Percentiles rank a stretch among this genome's conserved stretches.
Conservation (phyloP, 2,797 vertebrate genomes). For the Siniperca scherzeri region DNA sequence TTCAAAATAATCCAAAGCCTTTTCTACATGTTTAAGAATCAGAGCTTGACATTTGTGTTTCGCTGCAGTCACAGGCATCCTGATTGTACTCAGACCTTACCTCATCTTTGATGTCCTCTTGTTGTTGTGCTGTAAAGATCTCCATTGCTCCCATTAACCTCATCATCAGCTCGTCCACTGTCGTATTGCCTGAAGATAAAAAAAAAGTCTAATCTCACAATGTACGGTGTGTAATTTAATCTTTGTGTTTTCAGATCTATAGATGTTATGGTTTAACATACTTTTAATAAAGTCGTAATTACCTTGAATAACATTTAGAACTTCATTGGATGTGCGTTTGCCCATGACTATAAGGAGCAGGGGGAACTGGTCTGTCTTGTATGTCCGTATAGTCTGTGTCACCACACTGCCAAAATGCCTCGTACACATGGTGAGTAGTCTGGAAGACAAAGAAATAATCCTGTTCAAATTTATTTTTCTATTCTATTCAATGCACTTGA, state of each 20-base stretch:
- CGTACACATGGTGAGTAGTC: slow-evolving; percentile 98
- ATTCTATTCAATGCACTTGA: not conserved
- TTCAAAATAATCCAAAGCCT: not conserved
- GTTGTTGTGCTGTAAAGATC: slow-evolving; percentile 98
- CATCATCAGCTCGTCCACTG: slow-evolving; percentile 99
- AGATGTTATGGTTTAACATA: not conserved
- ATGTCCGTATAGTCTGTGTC: slow-evolving; percentile 97
- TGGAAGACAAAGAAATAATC: slow-evolving; percentile 75
- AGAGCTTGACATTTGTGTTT: not conserved
- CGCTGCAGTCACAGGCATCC: not conserved
- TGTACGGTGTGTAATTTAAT: not conserved
- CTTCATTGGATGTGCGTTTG: slow-evolving; percentile 98
- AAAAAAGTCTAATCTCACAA: not conserved
- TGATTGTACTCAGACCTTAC: slow-evolving; percentile 77
- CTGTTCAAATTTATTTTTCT: not conserved
- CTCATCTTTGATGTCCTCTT: slow-evolving; percentile 99
- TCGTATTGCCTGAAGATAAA: slow-evolving; percentile 92
- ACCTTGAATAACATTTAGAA: slow-evolving; percentile 99
- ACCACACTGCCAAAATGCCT: slow-evolving; percentile 98
- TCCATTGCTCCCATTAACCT: slow-evolving; percentile 99
- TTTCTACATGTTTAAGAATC: not conserved
- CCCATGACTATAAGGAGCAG: slow-evolving; percentile 99
- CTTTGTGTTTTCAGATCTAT: not conserved
- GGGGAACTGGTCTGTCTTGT: slow-evolving; percentile 99
- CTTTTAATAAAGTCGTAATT: slow-evolving; percentile 43